phyloP scores from a whole-genome alignment of 2,888 invertebrate genomes.

The Mythimna impura region DNA sequence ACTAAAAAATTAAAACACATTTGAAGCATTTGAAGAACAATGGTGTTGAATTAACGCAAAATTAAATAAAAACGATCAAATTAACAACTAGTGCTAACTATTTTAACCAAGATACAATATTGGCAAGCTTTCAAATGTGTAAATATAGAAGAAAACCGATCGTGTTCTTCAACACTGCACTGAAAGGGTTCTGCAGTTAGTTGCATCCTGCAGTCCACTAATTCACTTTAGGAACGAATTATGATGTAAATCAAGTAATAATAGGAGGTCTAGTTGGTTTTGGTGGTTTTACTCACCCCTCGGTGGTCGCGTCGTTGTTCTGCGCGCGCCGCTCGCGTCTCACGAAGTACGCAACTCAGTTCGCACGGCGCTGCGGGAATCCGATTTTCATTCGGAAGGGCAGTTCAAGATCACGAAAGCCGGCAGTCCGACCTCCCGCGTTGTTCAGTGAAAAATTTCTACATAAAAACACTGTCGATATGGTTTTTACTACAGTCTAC shows the following conservation, averaged over 20 bases:
- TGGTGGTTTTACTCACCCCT: constrained; percentile 76
- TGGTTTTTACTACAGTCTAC: constrained; percentile 87
- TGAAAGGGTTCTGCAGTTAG: constrained; percentile 48
- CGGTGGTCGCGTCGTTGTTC: constrained; percentile 73
- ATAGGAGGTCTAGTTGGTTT: constrained; percentile 69
- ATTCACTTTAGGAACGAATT: constrained; percentile 33
- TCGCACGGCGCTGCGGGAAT: constrained; percentile 78
- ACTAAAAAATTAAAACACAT: constrained; percentile 13
- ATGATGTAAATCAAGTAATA: constrained; percentile 54
- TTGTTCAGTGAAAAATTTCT: constrained; percentile 76
- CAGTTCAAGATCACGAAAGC: constrained; percentile 90
- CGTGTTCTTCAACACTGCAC: constrained; percentile 55
- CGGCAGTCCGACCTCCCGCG: constrained; percentile 78
- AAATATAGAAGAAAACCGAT: constrained; percentile 77
- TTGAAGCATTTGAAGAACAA: neutral
- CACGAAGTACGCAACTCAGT: constrained; percentile 83
- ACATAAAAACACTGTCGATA: constrained; percentile 73
- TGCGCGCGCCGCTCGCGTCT: constrained; percentile 84
- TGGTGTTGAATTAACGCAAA: neutral
- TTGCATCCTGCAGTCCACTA: constrained; percentile 52
- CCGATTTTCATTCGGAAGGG: constrained; percentile 87
- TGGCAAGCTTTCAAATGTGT: constrained; percentile 83
- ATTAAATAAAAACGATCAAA: neutral
- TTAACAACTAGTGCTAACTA: constrained; percentile 22
- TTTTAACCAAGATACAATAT: constrained; percentile 54